Evolutionary conservation across 2,797 vertebrate genomes (phyloP), one percentile per base, ranked within the genome.

Genomic region (Falco berigora): DNA sequence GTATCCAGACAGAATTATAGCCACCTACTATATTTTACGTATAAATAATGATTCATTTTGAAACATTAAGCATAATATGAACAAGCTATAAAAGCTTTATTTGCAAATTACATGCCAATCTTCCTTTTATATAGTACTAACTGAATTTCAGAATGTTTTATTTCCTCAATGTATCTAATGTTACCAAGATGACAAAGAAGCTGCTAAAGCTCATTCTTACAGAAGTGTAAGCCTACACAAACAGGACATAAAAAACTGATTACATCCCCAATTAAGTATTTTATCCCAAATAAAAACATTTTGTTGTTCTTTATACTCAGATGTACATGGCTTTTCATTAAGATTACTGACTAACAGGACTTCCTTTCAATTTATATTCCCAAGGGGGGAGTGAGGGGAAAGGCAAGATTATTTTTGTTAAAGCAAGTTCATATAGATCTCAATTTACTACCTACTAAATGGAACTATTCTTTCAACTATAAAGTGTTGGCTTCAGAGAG

Each of bases 1-100:
- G 61, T 76, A 91, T 92, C 91, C 59, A 96, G 56, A 78, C 81
- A 96, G 87, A 95, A 90, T 93, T 95, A 86, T 10, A 92, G 86
- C 72, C 87, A 93, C 89, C 78, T 89, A 83, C 87, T 91, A 61
- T 10, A 36, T 86, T 90, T 81, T 47, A 89, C 14, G 21, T 66
- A 69, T 78, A 86, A 93, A 91, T 75, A 90, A 10, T 66, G 66
- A 94, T 86, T 94, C 66, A 81, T 90, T 95, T 80, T 64, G 80
- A 94, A 92, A 82, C 84, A 71, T 88, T 80, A 90, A 76, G 44
- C 38, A 4, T 34, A 88, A 56, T 44, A 62, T 12, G 47, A 94
- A 86, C 42, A 47, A 83, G 44, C 46, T 58, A 46, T 89, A 89
- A 92, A 94, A 95, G 56, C 63, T 94, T 86, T 90, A 94, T 71